Evolutionary conservation across 2,888 invertebrate species (phyloP).

Genomic region (Geophilus truncorum): DNA sequence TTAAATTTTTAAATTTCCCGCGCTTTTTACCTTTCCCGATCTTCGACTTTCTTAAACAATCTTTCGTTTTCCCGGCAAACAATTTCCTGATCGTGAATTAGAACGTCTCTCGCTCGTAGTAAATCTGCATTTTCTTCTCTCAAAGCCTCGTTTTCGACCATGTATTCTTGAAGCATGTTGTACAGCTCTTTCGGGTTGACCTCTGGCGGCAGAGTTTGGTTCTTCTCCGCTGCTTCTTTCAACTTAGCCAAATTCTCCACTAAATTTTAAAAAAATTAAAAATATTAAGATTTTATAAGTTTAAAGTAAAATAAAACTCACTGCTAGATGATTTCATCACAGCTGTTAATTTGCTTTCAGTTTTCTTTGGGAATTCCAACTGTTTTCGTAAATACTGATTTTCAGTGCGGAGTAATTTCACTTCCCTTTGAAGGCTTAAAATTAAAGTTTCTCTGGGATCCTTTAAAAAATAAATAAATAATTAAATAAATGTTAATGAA

Average conservation of each 20-base stretch:
- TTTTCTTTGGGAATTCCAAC: slow-evolving; percentile 28
- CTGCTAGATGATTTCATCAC: slow-evolving; percentile 25
- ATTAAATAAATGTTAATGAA: too few species aligned
- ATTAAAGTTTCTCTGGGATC: slow-evolving; percentile 90
- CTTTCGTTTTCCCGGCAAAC: slow-evolving; percentile 87
- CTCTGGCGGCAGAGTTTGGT: slow-evolving; percentile 36
- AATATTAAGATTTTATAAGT: neutral
- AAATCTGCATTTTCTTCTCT: slow-evolving; percentile 81
- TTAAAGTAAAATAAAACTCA: too few species aligned
- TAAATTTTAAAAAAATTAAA: neutral
- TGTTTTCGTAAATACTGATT: slow-evolving; percentile 74
- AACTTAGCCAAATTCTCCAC: slow-evolving; percentile 37
- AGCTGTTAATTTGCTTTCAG: slow-evolving; percentile 10
- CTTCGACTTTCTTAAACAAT: slow-evolving; percentile 74
- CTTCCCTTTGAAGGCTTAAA: slow-evolving; percentile 78
- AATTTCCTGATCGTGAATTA: slow-evolving; percentile 81
- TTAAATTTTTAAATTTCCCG: too few species aligned
- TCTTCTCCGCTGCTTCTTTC: slow-evolving; percentile 36
- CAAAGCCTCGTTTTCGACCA: slow-evolving; percentile 54
- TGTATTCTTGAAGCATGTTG: slow-evolving; percentile 77
- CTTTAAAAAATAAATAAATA: slow-evolving; percentile 52
- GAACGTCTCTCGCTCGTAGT: slow-evolving; percentile 67
- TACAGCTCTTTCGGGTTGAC: slow-evolving; percentile 63
- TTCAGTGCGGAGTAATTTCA: slow-evolving; percentile 75
- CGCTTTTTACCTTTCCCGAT: too few species aligned